Base-by-base conservation (phyloP, 2,888 invertebrate species). In the Cryptophagus acutangulus region DNA sequence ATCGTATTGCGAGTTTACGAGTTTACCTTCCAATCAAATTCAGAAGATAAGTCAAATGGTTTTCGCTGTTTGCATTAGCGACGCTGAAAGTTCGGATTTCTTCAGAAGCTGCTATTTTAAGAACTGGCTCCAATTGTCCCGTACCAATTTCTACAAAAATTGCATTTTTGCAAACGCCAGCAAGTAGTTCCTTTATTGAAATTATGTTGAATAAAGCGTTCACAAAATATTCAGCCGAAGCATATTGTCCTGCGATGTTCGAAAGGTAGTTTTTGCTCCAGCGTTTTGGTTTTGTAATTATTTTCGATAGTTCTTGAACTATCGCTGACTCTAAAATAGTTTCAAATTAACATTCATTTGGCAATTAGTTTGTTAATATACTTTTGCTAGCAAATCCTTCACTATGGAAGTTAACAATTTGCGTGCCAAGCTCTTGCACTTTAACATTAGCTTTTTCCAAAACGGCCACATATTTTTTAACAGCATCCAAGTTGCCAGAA, bases 171-270 rank as follows among this genome's bases (percentile, higher is more conserved):
- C 39, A 26, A 2, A 42, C 3, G 6, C 39, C 24, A 17, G 31
- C 30, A 5, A 41, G 33, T 25, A 30, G 3, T 8, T 29, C 16
- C 14, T 36, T 35, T 6, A 20, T 10, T 1, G 26, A n/a, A 15
- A 37, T 13, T 16, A 28, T 33, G 3, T 36, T 28, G 8, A 16
- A 33, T 3, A 51, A 28, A n/a, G 43, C 90, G 61, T 89, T 89
- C 1, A 87, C 86, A 61, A 89, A n/a, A n/a, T n/a, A n/a, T n/a
- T n/a, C n/a, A n/a, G n/a, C n/a, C n/a, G n/a, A n/a, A n/a, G n/a
- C n/a, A 88, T n/a, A n/a, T n/a, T n/a, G n/a, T n/a, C n/a, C n/a
- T n/a, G n/a, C n/a, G n/a, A n/a, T n/a, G n/a, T n/a, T n/a, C n/a
- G n/a, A n/a, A n/a, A n/a, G n/a, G n/a, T n/a, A n/a, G n/a, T n/a